These are phyloP conservation scores for Wasmannia auropunctata DNA, from an alignment of 1,140 invertebrate genomes.

Conservation along the genomic window DNA sequence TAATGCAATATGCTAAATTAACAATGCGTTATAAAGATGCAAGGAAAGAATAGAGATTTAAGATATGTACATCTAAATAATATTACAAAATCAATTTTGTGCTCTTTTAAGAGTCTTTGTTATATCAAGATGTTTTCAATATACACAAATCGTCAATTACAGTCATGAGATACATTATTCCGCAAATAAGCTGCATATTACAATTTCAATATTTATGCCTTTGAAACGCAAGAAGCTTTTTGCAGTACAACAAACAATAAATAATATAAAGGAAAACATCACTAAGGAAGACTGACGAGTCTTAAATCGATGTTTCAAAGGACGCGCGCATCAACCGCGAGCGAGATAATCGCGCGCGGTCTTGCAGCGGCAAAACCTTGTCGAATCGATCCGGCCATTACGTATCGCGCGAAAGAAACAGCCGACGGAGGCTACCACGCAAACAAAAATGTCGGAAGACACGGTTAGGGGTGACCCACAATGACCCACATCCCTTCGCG, in stretches of 20 bases:
- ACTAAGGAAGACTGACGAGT: background rate
- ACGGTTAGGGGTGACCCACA: background rate
- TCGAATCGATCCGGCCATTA: constrained; percentile 16
- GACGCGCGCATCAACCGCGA: background rate
- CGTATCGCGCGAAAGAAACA: constrained; percentile 38
- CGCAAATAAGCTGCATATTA: background rate
- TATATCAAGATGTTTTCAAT: background rate
- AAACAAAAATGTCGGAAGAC: constrained; percentile 43
- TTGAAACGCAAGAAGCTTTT: background rate
- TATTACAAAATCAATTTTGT: background rate
- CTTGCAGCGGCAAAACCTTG: constrained; percentile 23
- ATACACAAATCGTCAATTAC: background rate
- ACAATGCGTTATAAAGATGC: background rate
- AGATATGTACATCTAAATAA: background rate
- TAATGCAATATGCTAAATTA: background rate
- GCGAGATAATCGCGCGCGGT: background rate
- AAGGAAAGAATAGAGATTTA: background rate
- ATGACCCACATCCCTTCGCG: constrained; percentile 33
- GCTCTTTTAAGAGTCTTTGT: background rate
- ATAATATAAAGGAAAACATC: background rate
- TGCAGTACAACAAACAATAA: background rate
- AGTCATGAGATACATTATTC: background rate
- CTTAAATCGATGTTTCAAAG: background rate
- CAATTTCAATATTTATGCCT: background rate
- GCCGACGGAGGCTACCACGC: constrained; percentile 48